Base-by-base conservation (phyloP, 2,113 vertebrate genomes). In the Corvus cornix region DNA sequence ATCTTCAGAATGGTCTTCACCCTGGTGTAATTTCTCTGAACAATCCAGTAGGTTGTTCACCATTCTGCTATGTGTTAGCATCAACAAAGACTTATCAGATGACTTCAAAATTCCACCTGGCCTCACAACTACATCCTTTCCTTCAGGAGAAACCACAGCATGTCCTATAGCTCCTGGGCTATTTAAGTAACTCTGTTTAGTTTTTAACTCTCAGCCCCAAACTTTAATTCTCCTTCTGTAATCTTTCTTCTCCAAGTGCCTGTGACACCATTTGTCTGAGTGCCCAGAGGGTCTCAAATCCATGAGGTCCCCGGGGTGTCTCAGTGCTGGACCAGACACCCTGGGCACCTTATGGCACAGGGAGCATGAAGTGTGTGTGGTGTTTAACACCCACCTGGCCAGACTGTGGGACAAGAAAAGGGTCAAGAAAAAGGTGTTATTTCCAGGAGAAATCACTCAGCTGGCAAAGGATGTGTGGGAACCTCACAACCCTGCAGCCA, bases 361-460 rank as follows among this genome's bases (percentile, higher is more conserved):
- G 3, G 2, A 64, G 19, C 12, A 0, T 1, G 0, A 58, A 31
- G 18, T 10, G 22, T 28, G 37, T 52, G 51, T n/a, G 5, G 9
- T 53, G 20, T 55, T 82, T 82, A 87, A 64, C 59, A 49, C 26
- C 60, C 78, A 46, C 11, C 39, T 72, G 35, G 21, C 30, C 0
- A 0, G 39, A 51, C 12, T 22, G 23, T 31, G 48, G 30, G 24
- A 35, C 2, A 27, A 84, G 44, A 80, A 89, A 77, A 55, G 19
- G 49, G 41, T 46, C 33, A 67, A 68, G 48, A 60, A 64, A 79
- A 92, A 69, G 16, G 26, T 6, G 20, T 37, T 1, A 77, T 84
- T 88, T 58, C 44, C 49, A 80, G 63, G 28, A 64, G 16, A 93
- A 86, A 80, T 49, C 24, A 7, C 21, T 75, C 8, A 49, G 48